These are phyloP conservation scores for Halesus radiatus DNA, from an alignment of 1,140 invertebrate genomes.

Conservation along the genomic window DNA sequence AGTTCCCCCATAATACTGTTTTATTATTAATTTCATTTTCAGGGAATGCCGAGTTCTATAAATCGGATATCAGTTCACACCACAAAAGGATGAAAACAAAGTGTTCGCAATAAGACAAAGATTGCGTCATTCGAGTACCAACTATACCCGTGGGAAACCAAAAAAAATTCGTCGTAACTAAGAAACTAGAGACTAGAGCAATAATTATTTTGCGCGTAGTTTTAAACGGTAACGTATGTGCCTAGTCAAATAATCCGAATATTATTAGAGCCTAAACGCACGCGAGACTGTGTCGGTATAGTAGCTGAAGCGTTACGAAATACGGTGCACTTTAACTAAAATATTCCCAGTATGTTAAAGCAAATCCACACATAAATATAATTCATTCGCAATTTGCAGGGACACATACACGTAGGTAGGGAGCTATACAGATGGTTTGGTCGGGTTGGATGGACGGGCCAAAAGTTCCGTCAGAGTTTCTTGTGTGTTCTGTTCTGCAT, in stretches of 20 bases:
- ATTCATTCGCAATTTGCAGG: not conserved
- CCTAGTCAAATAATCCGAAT: not conserved
- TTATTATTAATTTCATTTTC: too few species aligned
- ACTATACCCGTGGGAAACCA: slow-evolving; percentile 21
- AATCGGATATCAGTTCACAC: too few species aligned
- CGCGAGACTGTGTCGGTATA: not conserved
- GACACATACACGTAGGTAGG: too few species aligned
- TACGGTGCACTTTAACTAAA: not conserved
- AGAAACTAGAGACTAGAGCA: slow-evolving; percentile 13
- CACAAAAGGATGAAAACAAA: too few species aligned
- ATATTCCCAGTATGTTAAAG: not conserved
- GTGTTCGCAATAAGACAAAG: not conserved
- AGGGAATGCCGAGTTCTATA: too few species aligned
- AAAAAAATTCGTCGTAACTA: not conserved
- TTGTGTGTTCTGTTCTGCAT: slow-evolving; percentile 2
- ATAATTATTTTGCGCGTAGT: not conserved
- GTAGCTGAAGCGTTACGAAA: not conserved
- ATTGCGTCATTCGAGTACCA: slow-evolving; percentile 31
- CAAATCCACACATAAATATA: slow-evolving; percentile 12
- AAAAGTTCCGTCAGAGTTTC: slow-evolving; percentile 19
- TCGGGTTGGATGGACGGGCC: slow-evolving; percentile 6
- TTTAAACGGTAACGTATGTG: not conserved
- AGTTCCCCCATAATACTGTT: too few species aligned
- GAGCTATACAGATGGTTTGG: not conserved
- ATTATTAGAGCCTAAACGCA: not conserved